Evolutionary conservation across 2,797 vertebrate species (phyloP).

Genomic region (Masticophis lateralis): DNA sequence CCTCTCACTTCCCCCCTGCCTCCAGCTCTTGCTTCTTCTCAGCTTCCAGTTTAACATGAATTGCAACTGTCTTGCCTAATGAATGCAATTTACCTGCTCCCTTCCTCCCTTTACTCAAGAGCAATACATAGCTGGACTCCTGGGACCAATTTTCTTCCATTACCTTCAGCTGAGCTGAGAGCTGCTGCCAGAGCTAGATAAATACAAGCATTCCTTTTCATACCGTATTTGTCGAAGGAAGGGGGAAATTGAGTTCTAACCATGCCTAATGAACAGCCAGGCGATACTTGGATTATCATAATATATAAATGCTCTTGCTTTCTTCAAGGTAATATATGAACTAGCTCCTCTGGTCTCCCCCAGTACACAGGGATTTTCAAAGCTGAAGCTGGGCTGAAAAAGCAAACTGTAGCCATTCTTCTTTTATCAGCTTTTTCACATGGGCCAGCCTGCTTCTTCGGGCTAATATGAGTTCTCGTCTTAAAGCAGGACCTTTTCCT

Average conservation of each 20-base stretch:
- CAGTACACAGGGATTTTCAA: background rate
- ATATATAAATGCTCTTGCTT: slow-evolving; percentile 16
- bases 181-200: slow-evolving; percentile 50
- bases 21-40: background rate
- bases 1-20: background rate
- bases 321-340: background rate
- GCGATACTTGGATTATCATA: slow-evolving; percentile 39
- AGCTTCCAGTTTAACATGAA: background rate
- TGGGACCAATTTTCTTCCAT: slow-evolving; percentile 55
- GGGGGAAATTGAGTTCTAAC: slow-evolving; percentile 57
- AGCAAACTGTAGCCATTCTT: background rate
- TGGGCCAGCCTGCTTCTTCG: slow-evolving; percentile 6
- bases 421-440: background rate
- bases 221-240: slow-evolving; percentile 32
- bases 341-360: background rate
- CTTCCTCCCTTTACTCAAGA: slow-evolving; percentile 16
- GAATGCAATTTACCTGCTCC: slow-evolving; percentile 44
- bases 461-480: background rate
- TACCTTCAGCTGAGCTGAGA: slow-evolving; percentile 42
- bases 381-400: background rate
- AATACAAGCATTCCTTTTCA: slow-evolving; percentile 35
- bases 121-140: slow-evolving; percentile 39
- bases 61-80: slow-evolving; percentile 24
- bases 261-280: slow-evolving; percentile 46
- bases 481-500: slow-evolving; percentile 1